phyloP scores from a whole-genome alignment of 2,888 invertebrate species.

The Pristionchus exspectatus region DNA sequence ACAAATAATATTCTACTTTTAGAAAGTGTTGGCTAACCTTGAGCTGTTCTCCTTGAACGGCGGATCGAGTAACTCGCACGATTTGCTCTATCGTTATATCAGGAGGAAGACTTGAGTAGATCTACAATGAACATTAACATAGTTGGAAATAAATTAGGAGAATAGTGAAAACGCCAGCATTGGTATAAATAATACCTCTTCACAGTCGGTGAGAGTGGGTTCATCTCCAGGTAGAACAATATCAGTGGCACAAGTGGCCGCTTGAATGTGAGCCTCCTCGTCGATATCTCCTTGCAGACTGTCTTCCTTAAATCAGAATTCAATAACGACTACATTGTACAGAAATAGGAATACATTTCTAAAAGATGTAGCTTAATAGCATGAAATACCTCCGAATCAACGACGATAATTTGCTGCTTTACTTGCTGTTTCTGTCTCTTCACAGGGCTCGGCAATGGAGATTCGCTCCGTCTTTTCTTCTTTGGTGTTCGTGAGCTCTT shows the following conservation, averaged over 20 bases:
- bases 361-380: background rate
- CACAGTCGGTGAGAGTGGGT: background rate
- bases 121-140: background rate
- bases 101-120: constrained; percentile 54
- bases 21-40: background rate
- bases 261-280: background rate
- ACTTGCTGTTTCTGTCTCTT: background rate
- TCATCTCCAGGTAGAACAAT: constrained; percentile 7
- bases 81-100: constrained; percentile 55
- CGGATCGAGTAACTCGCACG: constrained; percentile 50
- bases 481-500: constrained; percentile 52
- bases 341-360: background rate
- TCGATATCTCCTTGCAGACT: background rate
- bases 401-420: background rate
- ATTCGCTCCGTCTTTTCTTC: constrained; percentile 51
- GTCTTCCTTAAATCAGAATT: background rate
- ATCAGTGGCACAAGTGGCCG: background rate
- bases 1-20: background rate
- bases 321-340: background rate
- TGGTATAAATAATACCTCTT: background rate
- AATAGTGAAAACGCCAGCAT: background rate
- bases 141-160: background rate
- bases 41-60: constrained; percentile 51
- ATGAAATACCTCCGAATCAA: background rate
- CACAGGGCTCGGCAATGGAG: background rate